phyloP scores from a whole-genome alignment of 2,888 invertebrate genomes.

The Hypomecis atomaria region DNA sequence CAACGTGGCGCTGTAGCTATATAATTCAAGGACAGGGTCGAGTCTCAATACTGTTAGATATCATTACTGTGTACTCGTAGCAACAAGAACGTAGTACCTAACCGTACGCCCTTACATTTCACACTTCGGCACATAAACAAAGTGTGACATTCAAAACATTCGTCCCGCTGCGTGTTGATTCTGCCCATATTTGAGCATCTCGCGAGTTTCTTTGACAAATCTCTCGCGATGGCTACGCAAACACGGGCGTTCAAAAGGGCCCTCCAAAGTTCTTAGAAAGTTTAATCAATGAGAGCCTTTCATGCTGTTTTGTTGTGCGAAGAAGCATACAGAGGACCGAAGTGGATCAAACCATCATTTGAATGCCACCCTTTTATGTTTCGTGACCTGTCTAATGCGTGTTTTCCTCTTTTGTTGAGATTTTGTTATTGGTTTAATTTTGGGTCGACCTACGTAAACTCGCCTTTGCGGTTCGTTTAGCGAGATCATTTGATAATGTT shows the following conservation, averaged over 20 bases:
- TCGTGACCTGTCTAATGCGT: constrained; percentile 35
- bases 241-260: constrained; percentile 57
- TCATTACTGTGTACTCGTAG: no score
- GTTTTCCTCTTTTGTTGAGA: constrained; percentile 28
- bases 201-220: constrained; percentile 69
- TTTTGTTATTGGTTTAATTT: constrained; percentile 29
- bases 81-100: background rate
- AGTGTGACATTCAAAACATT: constrained; percentile 46
- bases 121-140: constrained; percentile 29
- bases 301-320: constrained; percentile 38
- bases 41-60: no score
- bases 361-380: constrained; percentile 37
- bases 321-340: constrained; percentile 29
- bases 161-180: constrained; percentile 46
- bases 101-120: constrained; percentile 8
- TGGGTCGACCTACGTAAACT: constrained; percentile 15
- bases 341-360: constrained; percentile 44
- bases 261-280: constrained; percentile 48
- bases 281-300: constrained; percentile 56
- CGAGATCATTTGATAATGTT: background rate
- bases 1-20: no score
- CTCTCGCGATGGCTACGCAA: constrained; percentile 61
- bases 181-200: constrained; percentile 55
- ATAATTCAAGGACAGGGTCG: no score
- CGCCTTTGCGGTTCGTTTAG: background rate